Conservation (phyloP, 1,140 invertebrate species). For the Phortica variegata region DNA sequence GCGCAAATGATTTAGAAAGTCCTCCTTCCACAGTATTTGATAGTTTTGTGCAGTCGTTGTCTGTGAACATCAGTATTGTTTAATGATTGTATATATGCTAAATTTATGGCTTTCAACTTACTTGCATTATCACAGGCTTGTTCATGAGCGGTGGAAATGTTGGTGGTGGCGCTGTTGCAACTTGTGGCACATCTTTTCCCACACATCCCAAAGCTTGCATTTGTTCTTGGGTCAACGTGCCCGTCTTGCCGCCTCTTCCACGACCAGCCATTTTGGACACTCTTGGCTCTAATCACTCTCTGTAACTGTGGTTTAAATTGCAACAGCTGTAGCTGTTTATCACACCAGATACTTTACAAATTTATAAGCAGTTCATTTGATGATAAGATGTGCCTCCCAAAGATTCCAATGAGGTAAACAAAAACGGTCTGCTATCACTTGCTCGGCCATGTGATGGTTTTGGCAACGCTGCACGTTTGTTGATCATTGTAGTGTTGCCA, state of each 20-base stretch:
- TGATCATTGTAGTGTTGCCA: no score
- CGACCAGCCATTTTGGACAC: conserved; percentile 55
- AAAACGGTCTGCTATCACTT: no score
- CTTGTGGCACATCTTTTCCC: conserved; percentile 63
- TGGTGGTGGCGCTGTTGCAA: conserved; percentile 66
- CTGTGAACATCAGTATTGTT: conserved; percentile 5
- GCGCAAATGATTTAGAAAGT: conserved; percentile 55
- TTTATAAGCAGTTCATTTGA: no score
- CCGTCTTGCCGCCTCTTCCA: conserved; percentile 61
- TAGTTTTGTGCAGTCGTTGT: conserved; percentile 43
- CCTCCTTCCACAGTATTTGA: conserved; percentile 50
- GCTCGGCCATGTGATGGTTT: no score
- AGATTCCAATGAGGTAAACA: no score
- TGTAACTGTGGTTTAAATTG: no score
- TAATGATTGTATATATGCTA: neutral
- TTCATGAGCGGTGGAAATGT: conserved; percentile 66
- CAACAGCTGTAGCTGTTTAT: no score
- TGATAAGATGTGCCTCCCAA: no score
- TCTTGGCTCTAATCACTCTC: no score
- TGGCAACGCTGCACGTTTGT: no score
- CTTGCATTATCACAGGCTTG: conserved; percentile 62
- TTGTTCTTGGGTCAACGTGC: conserved; percentile 66
- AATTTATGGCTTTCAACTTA: conserved; percentile 19
- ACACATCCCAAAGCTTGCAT: conserved; percentile 62
- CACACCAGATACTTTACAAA: no score